A percentile compares a stretch with the other conserved stretches of the same genome.
Evolutionary conservation across 2,797 vertebrate genomes (phyloP).

Genomic region (Brotula barbata): DNA sequence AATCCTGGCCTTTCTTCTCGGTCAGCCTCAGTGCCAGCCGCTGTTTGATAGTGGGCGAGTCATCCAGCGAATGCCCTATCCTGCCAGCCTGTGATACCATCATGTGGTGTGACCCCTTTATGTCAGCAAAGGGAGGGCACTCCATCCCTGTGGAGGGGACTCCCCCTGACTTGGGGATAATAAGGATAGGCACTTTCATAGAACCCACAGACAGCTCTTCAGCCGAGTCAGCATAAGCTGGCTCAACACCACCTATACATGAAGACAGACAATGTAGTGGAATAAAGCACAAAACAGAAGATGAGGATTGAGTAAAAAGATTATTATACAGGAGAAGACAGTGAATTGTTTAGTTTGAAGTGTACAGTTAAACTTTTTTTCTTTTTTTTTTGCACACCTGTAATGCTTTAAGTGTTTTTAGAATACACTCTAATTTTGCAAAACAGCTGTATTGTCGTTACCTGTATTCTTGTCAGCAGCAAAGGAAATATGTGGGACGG

Average conservation of each 20-base stretch:
- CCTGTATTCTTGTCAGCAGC: slow-evolving; percentile 76
- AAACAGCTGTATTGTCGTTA: slow-evolving; percentile 14
- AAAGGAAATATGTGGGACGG: slow-evolving; percentile 79
- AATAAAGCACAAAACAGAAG: background rate
- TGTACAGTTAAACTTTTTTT: too few species aligned
- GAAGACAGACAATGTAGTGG: background rate
- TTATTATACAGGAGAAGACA: background rate
- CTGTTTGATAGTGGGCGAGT: slow-evolving; percentile 91
- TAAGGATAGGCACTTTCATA: slow-evolving; percentile 97
- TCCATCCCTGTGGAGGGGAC: slow-evolving; percentile 84
- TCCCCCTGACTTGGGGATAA: slow-evolving; percentile 84
- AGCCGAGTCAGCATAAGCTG: slow-evolving; percentile 80
- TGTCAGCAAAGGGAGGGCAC: slow-evolving; percentile 84
- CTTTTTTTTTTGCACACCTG: too few species aligned
- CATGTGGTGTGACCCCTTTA: slow-evolving; percentile 80
- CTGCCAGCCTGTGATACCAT: slow-evolving; percentile 73
- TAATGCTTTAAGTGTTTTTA: too few species aligned
- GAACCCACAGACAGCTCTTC: slow-evolving; percentile 88
- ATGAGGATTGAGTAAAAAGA: background rate
- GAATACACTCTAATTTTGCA: too few species aligned
- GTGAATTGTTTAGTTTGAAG: too few species aligned
- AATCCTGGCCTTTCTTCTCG: slow-evolving; percentile 92
- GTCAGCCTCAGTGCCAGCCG: slow-evolving; percentile 89
- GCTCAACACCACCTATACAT: slow-evolving; percentile 69
- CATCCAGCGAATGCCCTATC: slow-evolving; percentile 82